These are phyloP conservation scores for Zaprionus tsacasi DNA, from an alignment of 1,140 invertebrate species.

Conservation along the genomic window DNA sequence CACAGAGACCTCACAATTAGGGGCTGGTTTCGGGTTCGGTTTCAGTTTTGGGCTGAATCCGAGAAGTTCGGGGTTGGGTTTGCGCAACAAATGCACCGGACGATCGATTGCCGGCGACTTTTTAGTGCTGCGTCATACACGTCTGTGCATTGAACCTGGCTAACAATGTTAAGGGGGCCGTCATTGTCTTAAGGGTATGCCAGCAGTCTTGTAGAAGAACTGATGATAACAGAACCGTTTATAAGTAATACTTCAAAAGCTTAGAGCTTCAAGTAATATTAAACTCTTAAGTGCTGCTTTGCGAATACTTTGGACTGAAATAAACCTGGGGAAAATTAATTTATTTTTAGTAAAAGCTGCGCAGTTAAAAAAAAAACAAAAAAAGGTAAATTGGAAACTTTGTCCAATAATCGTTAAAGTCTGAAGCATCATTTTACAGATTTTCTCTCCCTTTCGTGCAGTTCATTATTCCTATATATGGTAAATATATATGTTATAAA, in stretches of 20 bases:
- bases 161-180: neutral
- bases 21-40: conserved; percentile 4
- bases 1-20: neutral
- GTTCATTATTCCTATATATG: too few species aligned
- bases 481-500: neutral
- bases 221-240: neutral
- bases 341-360: neutral
- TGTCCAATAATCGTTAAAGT: neutral
- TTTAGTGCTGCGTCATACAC: conserved; percentile 55
- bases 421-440: too few species aligned
- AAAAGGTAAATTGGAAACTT: neutral
- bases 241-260: neutral
- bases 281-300: neutral
- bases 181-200: neutral
- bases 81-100: conserved; percentile 59
- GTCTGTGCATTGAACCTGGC: conserved; percentile 71
- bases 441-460: too few species aligned
- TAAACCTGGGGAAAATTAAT: neutral
- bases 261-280: neutral
- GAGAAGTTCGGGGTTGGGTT: conserved; percentile 4
- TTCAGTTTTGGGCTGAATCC: neutral
- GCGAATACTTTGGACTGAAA: neutral
- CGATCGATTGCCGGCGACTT: conserved; percentile 49
- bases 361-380: neutral
- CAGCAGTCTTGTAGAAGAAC: neutral